Base-by-base conservation (phyloP, 1,140 invertebrate species). In the Drosophila kepulauana region DNA sequence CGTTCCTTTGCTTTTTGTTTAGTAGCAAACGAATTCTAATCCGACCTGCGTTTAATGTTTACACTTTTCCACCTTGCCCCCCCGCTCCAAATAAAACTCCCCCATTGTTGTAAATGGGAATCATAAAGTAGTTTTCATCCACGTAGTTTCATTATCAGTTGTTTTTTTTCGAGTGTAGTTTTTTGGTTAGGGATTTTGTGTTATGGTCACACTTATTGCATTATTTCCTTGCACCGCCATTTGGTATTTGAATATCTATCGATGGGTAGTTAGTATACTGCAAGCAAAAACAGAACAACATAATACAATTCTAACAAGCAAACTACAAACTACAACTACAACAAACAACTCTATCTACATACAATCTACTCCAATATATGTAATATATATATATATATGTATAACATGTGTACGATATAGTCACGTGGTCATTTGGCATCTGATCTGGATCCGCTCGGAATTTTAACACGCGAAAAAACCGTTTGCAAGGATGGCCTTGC, bases 371-470 rank as follows among this genome's bases (percentile, higher is more conserved):
- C n/a, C 43, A 46, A 33, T 59, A 54, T 54, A 11, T 48, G 33
- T n/a, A n/a, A n/a, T n/a, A 25, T 43, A 35, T 35, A 51, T 25
- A 49, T 51, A 48, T 64, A 52, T 13, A 81, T 77, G 61, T 66
- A 64, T 67, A 33, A 25, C 72, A 72, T 73, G 84, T 84, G 65
- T 66, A 64, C 58, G 16, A 25, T 84, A 79, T 91, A 99, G 98
- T 96, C 97, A 93, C 96, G 98, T 93, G 98, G 98, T 93, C 98
- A 99, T 94, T 96, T 98, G 94, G 97, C 98, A 89, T 97, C 98
- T 86, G 96, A 98, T 93, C 93, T 99, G 94, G 98, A 99, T 95
- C 98, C 98, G 81, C 95, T 99, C 91, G 96, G 95, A 94, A 97
- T 97, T 94, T 71, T 92, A 74, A 91, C 91, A 30, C 82, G 79